A percentile compares a stretch with the other conserved stretches of the same genome.
These are phyloP conservation scores for Hypothenemus hampei DNA, from an alignment of 1,140 invertebrate genomes.

Conservation along the genomic window DNA sequence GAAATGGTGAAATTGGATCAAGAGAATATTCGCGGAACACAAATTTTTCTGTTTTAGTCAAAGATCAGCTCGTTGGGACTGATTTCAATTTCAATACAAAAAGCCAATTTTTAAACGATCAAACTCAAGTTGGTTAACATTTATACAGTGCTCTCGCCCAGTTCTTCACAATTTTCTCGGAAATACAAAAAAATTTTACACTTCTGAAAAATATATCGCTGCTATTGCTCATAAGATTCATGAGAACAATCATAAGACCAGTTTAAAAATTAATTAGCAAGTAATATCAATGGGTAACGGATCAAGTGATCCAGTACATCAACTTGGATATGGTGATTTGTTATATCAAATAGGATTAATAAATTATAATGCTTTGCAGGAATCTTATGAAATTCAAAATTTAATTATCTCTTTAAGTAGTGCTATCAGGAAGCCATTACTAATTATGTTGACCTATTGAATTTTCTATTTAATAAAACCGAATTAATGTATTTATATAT, in stretches of 20 bases:
- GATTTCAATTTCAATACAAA: slow-evolving; percentile 72
- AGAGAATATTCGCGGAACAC: slow-evolving; percentile 51
- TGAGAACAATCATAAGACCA: slow-evolving; percentile 55
- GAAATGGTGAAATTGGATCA: slow-evolving; percentile 46
- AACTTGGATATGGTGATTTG: slow-evolving; percentile 66
- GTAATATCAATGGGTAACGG: slow-evolving; percentile 81
- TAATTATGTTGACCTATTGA: too few relatives aligned
- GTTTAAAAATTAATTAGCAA: slow-evolving; percentile 61
- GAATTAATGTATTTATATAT: too few relatives aligned
- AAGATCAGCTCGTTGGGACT: slow-evolving; percentile 84
- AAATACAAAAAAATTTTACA: slow-evolving; percentile 63
- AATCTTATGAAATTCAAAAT: slow-evolving; percentile 56
- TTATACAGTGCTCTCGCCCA: slow-evolving; percentile 62
- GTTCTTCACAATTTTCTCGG: slow-evolving; percentile 67
- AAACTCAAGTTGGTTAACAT: slow-evolving; percentile 60
- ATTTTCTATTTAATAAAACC: too few relatives aligned
- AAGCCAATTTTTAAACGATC: slow-evolving; percentile 58
- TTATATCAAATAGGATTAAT: slow-evolving; percentile 72
- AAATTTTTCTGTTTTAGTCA: slow-evolving; percentile 69
- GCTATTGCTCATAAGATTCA: slow-evolving; percentile 70
- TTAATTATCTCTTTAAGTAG: slow-evolving; percentile 49
- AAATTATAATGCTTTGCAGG: slow-evolving; percentile 54
- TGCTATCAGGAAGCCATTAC: slow-evolving; percentile 60
- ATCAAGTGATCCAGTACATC: slow-evolving; percentile 69
- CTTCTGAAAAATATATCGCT: slow-evolving; percentile 77